These are phyloP conservation scores for Tipula vernalis DNA, from an alignment of 2,888 invertebrate genomes.

Conservation along the genomic window DNA sequence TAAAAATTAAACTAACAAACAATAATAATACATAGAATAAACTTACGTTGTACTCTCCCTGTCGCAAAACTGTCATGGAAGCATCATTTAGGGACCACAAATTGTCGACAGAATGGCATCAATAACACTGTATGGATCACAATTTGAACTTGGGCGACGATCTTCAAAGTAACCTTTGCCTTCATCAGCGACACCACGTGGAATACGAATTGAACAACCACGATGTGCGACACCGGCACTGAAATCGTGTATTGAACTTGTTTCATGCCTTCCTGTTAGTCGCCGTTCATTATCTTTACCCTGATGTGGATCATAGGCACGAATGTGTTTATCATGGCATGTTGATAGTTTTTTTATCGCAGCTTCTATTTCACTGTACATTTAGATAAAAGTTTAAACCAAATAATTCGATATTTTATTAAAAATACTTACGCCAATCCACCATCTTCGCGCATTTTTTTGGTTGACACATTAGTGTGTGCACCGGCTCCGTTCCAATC, in stretches of 20 bases:
- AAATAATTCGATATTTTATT: not conserved
- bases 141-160: slow-evolving; percentile 83
- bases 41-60: not conserved
- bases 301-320: slow-evolving; percentile 90
- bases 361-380: slow-evolving; percentile 73
- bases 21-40: not conserved
- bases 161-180: slow-evolving; percentile 94
- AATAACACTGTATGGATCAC: slow-evolving; percentile 79
- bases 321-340: slow-evolving; percentile 86
- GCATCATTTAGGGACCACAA: slow-evolving; percentile 45
- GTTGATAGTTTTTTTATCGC: slow-evolving; percentile 92
- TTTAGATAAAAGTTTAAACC: slow-evolving; percentile 16
- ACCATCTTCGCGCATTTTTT: slow-evolving; percentile 77
- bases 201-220: slow-evolving; percentile 89
- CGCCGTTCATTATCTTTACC: slow-evolving; percentile 95
- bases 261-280: slow-evolving; percentile 90
- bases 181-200: slow-evolving; percentile 78
- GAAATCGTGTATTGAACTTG: slow-evolving; percentile 94
- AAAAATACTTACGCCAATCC: slow-evolving; percentile 53
- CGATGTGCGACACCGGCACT: slow-evolving; percentile 86
- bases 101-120: slow-evolving; percentile 79
- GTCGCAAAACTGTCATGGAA: not conserved
- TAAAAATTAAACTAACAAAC: not conserved
- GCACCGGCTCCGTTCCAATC: slow-evolving; percentile 96
- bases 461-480: slow-evolving; percentile 93